These are phyloP conservation scores for Sycobia sp. DNA, from an alignment of 1,140 invertebrate genomes.

Conservation along the genomic window DNA sequence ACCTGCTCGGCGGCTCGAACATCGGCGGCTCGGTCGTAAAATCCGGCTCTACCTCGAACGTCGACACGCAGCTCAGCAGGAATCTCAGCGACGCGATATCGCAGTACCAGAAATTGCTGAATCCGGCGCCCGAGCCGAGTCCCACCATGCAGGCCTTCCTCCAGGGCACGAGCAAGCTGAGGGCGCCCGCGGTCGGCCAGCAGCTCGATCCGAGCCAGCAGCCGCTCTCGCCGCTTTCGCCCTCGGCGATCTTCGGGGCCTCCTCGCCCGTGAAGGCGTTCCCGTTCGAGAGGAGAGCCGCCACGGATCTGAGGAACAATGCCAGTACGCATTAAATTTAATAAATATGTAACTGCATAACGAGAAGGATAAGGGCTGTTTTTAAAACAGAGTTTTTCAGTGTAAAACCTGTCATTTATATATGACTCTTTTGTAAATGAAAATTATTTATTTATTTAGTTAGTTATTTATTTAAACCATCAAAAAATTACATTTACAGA, in stretches of 20 bases:
- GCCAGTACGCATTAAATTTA: slow-evolving; percentile 9
- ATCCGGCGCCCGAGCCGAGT: slow-evolving; percentile 77
- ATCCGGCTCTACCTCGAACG: slow-evolving; percentile 81
- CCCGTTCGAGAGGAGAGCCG: slow-evolving; percentile 36
- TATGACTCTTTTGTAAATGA: no score
- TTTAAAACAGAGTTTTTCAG: no score
- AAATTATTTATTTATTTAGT: not conserved
- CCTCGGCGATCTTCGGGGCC: slow-evolving; percentile 38
- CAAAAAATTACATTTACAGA: no score
- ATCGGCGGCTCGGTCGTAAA: slow-evolving; percentile 73
- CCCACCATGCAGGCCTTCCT: slow-evolving; percentile 77
- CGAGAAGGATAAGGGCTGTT: no score
- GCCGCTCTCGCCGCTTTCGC: slow-evolving; percentile 50
- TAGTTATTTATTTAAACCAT: no score
- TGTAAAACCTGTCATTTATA: no score
- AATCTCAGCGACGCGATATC: slow-evolving; percentile 84
- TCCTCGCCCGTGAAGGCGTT: slow-evolving; percentile 41
- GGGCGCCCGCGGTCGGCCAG: slow-evolving; percentile 18
- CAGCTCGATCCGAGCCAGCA: slow-evolving; percentile 34
- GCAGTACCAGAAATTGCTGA: slow-evolving; percentile 84
- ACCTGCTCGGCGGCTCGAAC: slow-evolving; percentile 72
- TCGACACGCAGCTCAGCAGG: slow-evolving; percentile 82
- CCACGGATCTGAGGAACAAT: not conserved
- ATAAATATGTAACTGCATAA: no score
- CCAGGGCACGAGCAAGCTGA: slow-evolving; percentile 61